phyloP scores from a whole-genome alignment of 1,140 invertebrate species.

The Plodia interpunctella region DNA sequence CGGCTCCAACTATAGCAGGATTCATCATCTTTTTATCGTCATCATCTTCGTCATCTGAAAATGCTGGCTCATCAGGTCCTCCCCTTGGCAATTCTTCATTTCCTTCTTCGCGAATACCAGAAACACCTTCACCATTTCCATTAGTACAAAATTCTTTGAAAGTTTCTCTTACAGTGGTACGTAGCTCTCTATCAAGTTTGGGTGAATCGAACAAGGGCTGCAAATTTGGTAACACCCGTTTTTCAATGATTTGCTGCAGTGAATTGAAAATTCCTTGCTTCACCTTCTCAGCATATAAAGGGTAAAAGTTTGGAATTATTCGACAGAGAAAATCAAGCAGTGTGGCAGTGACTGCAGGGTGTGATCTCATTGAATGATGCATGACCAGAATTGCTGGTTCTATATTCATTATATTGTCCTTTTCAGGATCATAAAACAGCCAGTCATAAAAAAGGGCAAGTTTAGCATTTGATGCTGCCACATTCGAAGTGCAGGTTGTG shows the following conservation, averaged over 20 bases:
- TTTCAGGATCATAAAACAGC: slow-evolving; percentile 96
- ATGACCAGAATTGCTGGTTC: slow-evolving; percentile 99
- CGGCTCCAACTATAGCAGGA: slow-evolving; percentile 30
- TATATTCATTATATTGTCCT: slow-evolving; percentile 99
- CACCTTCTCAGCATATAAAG: slow-evolving; percentile 89
- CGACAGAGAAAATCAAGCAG: slow-evolving; percentile 96
- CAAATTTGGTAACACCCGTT: slow-evolving; percentile 92
- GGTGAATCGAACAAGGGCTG: slow-evolving; percentile 95
- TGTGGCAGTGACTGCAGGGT: slow-evolving; percentile 96
- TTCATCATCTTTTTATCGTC: slow-evolving; percentile 23
- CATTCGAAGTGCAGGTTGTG: slow-evolving; percentile 95
- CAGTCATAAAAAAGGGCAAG: slow-evolving; percentile 98
- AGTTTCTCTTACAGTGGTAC: slow-evolving; percentile 90
- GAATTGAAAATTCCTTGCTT: slow-evolving; percentile 94
- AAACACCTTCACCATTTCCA: slow-evolving; percentile 71
- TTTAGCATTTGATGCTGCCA: slow-evolving; percentile 96
- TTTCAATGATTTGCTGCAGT: slow-evolving; percentile 95
- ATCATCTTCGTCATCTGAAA: slow-evolving; percentile 90
- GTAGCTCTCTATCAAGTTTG: slow-evolving; percentile 93
- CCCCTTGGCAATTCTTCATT: slow-evolving; percentile 65
- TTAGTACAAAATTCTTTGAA: slow-evolving; percentile 93
- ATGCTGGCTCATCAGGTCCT: slow-evolving; percentile 81
- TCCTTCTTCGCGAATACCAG: slow-evolving; percentile 73
- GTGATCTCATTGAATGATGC: slow-evolving; percentile 97
- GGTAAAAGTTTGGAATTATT: slow-evolving; percentile 96